Percentiles rank a stretch among this genome's conserved stretches.
These are phyloP conservation scores for Netelia inedita DNA, from an alignment of 2,888 invertebrate genomes.

Conservation along the genomic window DNA sequence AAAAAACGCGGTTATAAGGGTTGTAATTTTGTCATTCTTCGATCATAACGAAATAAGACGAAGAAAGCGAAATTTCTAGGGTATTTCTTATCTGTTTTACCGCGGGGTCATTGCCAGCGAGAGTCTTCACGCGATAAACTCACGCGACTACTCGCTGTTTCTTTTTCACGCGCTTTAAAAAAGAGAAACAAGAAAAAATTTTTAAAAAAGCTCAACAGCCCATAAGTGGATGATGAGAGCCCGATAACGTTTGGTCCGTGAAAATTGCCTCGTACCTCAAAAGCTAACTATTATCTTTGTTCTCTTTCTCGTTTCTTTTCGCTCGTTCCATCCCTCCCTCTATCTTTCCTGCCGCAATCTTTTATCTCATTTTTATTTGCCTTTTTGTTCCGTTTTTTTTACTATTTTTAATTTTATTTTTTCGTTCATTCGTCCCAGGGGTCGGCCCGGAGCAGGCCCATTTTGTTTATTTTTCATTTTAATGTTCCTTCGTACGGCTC, in stretches of 20 bases:
- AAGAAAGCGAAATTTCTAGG: conserved; percentile 1
- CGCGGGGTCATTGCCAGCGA: conserved; percentile 60
- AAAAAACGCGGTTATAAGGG: background rate
- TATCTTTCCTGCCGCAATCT: conserved; percentile 13
- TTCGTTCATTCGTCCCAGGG: conserved; percentile 11
- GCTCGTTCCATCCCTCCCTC: background rate
- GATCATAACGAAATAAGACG: background rate
- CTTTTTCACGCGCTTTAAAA: background rate
- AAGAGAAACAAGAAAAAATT: background rate
- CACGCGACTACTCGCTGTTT: background rate
- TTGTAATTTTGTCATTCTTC: background rate
- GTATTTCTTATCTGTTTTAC: conserved; percentile 29
- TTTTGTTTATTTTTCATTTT: conserved; percentile 58
- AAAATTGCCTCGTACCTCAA: conserved; percentile 55
- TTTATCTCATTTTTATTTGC: background rate
- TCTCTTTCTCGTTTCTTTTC: conserved; percentile 17
- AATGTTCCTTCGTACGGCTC: conserved; percentile 46
- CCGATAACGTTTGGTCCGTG: conserved; percentile 46
- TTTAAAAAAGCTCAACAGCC: conserved; percentile 3
- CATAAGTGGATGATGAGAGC: conserved; percentile 57
- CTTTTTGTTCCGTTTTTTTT: background rate
- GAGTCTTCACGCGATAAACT: conserved; percentile 54
- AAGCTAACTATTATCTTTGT: conserved; percentile 46
- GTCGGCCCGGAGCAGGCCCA: conserved; percentile 5
- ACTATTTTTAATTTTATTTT: background rate